Evolutionary conservation across 2,113 vertebrate genomes (phyloP), one percentile per base, ranked within the genome.

Genomic region (Sphaerodactylus townsendi): DNA sequence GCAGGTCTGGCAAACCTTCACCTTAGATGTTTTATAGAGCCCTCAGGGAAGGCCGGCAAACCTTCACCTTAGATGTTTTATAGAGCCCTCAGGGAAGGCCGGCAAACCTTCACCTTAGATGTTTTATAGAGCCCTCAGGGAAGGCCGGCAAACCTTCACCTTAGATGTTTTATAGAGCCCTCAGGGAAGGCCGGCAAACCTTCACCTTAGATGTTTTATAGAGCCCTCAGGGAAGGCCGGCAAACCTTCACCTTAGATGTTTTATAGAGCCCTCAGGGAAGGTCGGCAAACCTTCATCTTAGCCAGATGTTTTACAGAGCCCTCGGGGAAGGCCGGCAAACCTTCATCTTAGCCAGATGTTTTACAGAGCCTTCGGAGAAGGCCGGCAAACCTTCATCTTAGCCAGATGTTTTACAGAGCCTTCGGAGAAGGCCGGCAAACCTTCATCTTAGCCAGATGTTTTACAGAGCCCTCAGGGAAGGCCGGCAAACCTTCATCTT

Each of bases 21-120:
- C 0, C 1, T 9, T 2, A 33, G 14, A n/a, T 35, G 21, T 15
- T 23, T 2, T 7, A 35, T 1, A 1, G 46, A n/a, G 28, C 3
- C 1, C 17, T 30, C 4, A 35, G 33, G 1, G 64, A 8, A 80
- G 7, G 53, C 64, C 68, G 15, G 19, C 25, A 30, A 21, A 4
- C 3, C 3, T 3, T 33, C 14, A 21, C 0, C 1, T 9, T 2
- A 33, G 14, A n/a, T 35, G 21, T 15, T 23, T 2, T 7, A 35
- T 1, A 1, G 46, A n/a, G 28, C 3, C 1, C 17, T 30, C 4
- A 35, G 33, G 1, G 64, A 8, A 80, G 7, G 53, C 48, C 39
- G 15, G 19, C 25, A 30, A 21, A 4, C 3, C 3, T 3, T 33
- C 14, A 21, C 0, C 1, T 9, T 2, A 33, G 14, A n/a, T 35